Evolutionary conservation across 2,797 vertebrate species (phyloP), one percentile per base, ranked within the genome.

Genomic region (Pogoniulus pusillus): DNA sequence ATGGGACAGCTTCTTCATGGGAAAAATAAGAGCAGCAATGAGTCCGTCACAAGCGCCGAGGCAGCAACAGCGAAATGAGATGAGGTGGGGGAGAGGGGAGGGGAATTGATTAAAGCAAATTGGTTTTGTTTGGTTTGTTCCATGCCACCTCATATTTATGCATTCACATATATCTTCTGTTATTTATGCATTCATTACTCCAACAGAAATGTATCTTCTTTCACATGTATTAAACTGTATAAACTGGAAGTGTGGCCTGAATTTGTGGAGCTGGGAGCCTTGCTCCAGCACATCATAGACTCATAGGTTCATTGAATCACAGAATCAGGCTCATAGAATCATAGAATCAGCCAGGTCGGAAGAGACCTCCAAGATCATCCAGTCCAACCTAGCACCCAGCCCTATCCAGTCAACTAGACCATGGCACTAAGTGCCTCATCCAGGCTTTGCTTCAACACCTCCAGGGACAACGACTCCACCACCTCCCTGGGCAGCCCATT

Each of bases 181-280:
- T 96, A 95, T 91, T 94, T 91, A 90, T 94, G 95, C 94, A 92
- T 95, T 37, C 92, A 96, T 95, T 93, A 94, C 90, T 94, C 94
- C 55, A 55, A 92, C 89, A 85, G 93, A 91, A 95, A 87, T 95
- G 96, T 96, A 96, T 96, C 92, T 91, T 89, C 87, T 93, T 94
- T 96, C 94, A 96, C 95, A 95, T 94, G 85, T 96, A 96, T 96
- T 96, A 94, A 96, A 95, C 94, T 95, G 69, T 95, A 96, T 94
- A 94, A 96, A 96, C 95, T 96, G 93, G 95, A 96, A 89, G 94
- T 59, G 16, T 95, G 92, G 87, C 90, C 82, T 96, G 80, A 73
- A 93, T 96, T 82, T 94, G 93, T 17, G 27, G 4, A 37, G 73
- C 45, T 7, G 18, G 45, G 27, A 70, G 59, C 62, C 68, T 49